phyloP scores from a whole-genome alignment of 1,140 invertebrate species.

The Tenebrio molitor region DNA sequence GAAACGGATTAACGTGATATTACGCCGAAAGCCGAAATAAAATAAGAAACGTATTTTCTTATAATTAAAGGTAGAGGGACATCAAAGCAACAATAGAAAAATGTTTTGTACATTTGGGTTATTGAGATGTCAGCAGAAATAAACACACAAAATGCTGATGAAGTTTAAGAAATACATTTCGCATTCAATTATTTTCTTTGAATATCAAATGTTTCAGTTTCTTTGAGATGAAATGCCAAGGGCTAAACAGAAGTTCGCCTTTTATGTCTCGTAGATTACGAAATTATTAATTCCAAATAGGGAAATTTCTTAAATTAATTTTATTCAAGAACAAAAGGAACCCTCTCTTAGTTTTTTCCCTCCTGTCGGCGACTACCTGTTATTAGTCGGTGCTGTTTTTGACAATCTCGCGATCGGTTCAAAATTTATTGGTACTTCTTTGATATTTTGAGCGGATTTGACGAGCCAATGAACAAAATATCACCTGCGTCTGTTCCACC shows the following conservation, averaged over 20 bases:
- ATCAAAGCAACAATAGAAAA: conserved; percentile 40
- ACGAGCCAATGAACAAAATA: conserved; percentile 41
- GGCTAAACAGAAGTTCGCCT: conserved; percentile 34
- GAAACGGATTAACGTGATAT: not conserved
- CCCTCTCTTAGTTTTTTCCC: conserved; percentile 9
- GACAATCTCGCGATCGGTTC: conserved; percentile 13
- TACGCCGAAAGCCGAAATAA: not conserved
- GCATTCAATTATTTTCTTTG: conserved; percentile 47
- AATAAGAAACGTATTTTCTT: not conserved
- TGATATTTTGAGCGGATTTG: conserved; percentile 44
- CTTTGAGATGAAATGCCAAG: conserved; percentile 43
- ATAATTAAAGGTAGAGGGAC: conserved; percentile 28
- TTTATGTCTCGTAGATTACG: conserved; percentile 36
- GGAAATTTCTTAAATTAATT: conserved; percentile 38
- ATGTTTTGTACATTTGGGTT: conserved; percentile 39
- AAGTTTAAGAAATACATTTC: conserved; percentile 45
- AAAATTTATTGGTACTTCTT: conserved; percentile 34
- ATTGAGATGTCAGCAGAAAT: conserved; percentile 42
- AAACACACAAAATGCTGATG: conserved; percentile 43
- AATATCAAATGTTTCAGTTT: conserved; percentile 46
- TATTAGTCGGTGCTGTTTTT: conserved; percentile 7
- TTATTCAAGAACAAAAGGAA: conserved; percentile 27
- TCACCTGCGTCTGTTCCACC: conserved; percentile 9
- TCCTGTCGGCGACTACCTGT: conserved; percentile 1
- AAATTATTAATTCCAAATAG: conserved; percentile 39